Percentiles rank a stretch among this genome's conserved stretches.
These are phyloP conservation scores for Mellilla xanthometata DNA, from an alignment of 2,888 invertebrate genomes.

Conservation along the genomic window DNA sequence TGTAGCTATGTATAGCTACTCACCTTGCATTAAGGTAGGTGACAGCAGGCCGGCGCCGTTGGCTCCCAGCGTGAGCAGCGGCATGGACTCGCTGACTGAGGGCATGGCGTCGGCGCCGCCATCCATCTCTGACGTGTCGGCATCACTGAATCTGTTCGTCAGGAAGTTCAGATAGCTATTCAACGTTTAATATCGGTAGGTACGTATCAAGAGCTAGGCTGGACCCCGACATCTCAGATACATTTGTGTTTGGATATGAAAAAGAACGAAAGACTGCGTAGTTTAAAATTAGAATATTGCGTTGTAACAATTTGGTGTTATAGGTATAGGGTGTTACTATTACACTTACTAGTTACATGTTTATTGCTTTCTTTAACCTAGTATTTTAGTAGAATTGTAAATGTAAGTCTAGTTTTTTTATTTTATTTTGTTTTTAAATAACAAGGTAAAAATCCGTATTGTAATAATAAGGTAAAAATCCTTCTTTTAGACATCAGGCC, in stretches of 20 bases:
- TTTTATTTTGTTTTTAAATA: too few species aligned
- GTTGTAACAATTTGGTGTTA: too few species aligned
- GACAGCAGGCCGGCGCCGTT: constrained; percentile 70
- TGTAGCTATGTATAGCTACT: background rate
- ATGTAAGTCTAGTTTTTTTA: too few species aligned
- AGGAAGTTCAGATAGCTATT: constrained; percentile 42
- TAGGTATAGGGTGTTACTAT: too few species aligned
- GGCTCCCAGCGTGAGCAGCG: constrained; percentile 60
- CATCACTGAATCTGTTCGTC: constrained; percentile 63
- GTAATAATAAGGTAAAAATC: too few species aligned
- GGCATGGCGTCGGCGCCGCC: constrained; percentile 71
- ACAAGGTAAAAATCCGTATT: too few species aligned
- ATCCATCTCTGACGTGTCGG: constrained; percentile 76
- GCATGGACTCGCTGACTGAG: constrained; percentile 69
- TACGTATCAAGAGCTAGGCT: constrained; percentile 4
- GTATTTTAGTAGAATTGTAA: too few species aligned
- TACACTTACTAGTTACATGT: too few species aligned
- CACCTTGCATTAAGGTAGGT: constrained; percentile 61
- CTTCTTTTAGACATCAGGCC: too few species aligned
- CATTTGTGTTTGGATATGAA: background rate
- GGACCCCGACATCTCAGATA: constrained; percentile 4
- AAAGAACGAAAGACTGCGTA: too few species aligned
- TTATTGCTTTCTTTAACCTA: too few species aligned
- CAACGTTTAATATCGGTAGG: constrained; percentile 32
- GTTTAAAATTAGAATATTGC: too few species aligned